A percentile compares a stretch with the other conserved stretches of the same genome.
Evolutionary conservation across 2,797 vertebrate genomes (phyloP).

Genomic region (Okamejei kenojei): DNA sequence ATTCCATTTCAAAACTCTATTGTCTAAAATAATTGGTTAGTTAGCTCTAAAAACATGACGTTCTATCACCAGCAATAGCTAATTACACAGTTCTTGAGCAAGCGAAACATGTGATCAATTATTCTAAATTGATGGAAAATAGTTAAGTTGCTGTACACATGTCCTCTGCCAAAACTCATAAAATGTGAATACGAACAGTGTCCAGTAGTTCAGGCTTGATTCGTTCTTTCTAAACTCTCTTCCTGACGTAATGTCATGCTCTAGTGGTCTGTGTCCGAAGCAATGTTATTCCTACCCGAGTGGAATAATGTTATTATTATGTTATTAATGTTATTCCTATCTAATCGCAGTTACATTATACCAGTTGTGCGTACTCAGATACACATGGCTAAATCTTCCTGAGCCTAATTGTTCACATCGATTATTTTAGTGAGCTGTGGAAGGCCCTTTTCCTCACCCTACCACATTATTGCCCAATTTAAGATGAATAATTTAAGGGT

Average conservation of each 20-base stretch:
- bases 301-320: too few relatives aligned
- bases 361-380: too few relatives aligned
- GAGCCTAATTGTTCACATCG: neutral
- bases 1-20: neutral
- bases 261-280: neutral
- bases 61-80: neutral
- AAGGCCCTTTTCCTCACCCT: neutral
- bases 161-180: neutral
- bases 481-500: too few relatives aligned
- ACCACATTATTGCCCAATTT: neutral
- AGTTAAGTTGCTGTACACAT: neutral
- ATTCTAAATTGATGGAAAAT: neutral
- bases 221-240: neutral
- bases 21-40: neutral
- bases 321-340: too few relatives aligned
- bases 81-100: neutral
- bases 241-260: neutral
- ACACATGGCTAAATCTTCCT: neutral
- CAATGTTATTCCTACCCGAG: neutral
- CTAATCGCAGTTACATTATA: too few relatives aligned
- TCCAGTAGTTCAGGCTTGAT: neutral
- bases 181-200: neutral
- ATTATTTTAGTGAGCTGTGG: neutral
- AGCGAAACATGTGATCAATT: neutral
- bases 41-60: neutral